These are phyloP conservation scores for Heliconius hortense DNA, from an alignment of 2,888 invertebrate species.

Conservation along the genomic window DNA sequence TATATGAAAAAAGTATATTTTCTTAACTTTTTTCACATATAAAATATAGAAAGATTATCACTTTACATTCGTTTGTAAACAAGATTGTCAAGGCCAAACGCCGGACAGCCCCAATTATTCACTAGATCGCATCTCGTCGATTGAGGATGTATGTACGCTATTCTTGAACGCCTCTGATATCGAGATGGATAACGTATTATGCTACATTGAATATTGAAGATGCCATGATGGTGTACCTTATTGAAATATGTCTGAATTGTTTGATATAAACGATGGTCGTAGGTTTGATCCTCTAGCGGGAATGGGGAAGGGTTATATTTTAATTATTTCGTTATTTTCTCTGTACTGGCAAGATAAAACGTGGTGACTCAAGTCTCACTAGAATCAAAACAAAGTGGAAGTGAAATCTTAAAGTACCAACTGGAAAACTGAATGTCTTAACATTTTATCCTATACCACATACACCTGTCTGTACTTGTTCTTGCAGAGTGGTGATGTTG, in stretches of 20 bases:
- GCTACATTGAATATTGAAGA: not conserved
- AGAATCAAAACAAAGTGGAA: too few species aligned
- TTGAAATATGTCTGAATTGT: not conserved
- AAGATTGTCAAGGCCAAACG: constrained; percentile 47
- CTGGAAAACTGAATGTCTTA: too few species aligned
- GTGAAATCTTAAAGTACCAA: too few species aligned
- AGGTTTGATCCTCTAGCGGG: not conserved
- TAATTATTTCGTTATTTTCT: too few species aligned
- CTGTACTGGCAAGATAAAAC: too few species aligned
- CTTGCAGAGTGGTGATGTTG: not conserved
- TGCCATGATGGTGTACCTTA: not conserved
- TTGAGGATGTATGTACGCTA: constrained; percentile 42
- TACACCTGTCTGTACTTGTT: not conserved
- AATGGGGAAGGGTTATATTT: too few species aligned
- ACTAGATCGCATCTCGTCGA: constrained; percentile 43
- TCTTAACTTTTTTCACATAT: not conserved
- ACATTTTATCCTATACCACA: too few species aligned
- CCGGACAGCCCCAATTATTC: constrained; percentile 50
- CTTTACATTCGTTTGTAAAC: constrained; percentile 26
- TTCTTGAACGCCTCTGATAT: constrained; percentile 37
- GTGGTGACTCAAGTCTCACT: too few species aligned
- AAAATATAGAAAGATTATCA: not conserved
- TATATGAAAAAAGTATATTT: too few species aligned
- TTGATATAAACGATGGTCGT: not conserved
- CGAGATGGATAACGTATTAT: constrained; percentile 29